Base-by-base conservation (phyloP, 2,888 invertebrate genomes). In the Diarsia mendica region DNA sequence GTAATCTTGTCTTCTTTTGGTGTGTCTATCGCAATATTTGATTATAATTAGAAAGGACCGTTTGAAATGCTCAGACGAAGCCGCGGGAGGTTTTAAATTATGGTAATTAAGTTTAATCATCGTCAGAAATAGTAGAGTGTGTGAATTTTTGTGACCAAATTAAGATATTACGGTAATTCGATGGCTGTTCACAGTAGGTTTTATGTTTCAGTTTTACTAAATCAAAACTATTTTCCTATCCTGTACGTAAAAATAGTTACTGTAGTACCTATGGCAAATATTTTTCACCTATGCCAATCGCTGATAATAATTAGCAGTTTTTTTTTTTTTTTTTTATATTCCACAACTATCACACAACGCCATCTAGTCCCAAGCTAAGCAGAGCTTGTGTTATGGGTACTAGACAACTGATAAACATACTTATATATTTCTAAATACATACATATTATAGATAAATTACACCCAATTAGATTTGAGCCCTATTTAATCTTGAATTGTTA, bases 31-130 rank as follows among this genome's bases (percentile, higher is more conserved):
- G 61, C 61, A 69, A 70, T 58, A 69, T 61, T 69, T 58, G 23
- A 61, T 48, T 63, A 67, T 72, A 55, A 51, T 64, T 81, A 71
- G 64, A 60, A 55, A 70, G 48, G 6, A 71, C 33, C 20, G 13
- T 48, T 33, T 55, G 3, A 23, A 49, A 63, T 44, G 23, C 48
- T 44, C 53, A 0, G n/a, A n/a, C 0, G 18, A 71, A 53, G 44
- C 58, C 61, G 63, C 63, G 23, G 51, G 58, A 66, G 67, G 64
- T 49, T 23, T 23, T 15, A 8, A 28, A 65, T 71, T 65, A 67
- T 67, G 23, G 10, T 74, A 39, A 71, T 61, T 64, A 46, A 58
- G 9, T 64, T 68, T 11, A 53, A 66, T 70, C 18, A 61, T 63
- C 23, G 23, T 11, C 15, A 1, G 70, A 67, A 60, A 49, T 39